These are phyloP conservation scores for Echeneis naucrates DNA, from an alignment of 2,797 vertebrate genomes.

Conservation along the genomic window DNA sequence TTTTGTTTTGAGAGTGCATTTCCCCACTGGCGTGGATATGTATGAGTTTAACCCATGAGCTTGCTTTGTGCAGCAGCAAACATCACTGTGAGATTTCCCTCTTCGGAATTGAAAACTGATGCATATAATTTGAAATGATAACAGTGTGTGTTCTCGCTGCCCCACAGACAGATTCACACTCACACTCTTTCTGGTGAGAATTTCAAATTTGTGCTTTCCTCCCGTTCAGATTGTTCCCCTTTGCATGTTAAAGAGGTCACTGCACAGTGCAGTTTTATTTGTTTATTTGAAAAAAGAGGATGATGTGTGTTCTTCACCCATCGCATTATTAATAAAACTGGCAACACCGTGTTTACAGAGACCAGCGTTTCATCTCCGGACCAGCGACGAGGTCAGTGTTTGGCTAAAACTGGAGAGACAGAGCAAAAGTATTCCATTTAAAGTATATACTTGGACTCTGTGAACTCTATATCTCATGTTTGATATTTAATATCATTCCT, in stretches of 20 bases:
- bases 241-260: neutral
- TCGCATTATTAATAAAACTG: neutral
- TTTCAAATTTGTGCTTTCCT: neutral
- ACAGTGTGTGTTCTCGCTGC: neutral
- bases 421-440: too few species aligned
- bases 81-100: conserved; percentile 31
- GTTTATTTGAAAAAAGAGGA: neutral
- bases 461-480: neutral
- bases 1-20: conserved; percentile 62
- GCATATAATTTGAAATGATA: conserved; percentile 17
- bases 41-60: conserved; percentile 32
- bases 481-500: neutral
- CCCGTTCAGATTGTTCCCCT: neutral
- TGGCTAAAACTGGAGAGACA: too few species aligned
- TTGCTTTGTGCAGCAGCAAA: conserved; percentile 53
- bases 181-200: neutral
- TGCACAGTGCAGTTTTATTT: neutral
- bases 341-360: neutral
- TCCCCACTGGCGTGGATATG: conserved; percentile 51
- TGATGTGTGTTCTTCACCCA: neutral
- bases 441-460: neutral
- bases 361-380: neutral
- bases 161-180: neutral
- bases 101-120: neutral
- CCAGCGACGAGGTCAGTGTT: too few species aligned